Evolutionary conservation across 2,888 invertebrate species (phyloP).

Genomic region (Stictocephala bisonia): DNA sequence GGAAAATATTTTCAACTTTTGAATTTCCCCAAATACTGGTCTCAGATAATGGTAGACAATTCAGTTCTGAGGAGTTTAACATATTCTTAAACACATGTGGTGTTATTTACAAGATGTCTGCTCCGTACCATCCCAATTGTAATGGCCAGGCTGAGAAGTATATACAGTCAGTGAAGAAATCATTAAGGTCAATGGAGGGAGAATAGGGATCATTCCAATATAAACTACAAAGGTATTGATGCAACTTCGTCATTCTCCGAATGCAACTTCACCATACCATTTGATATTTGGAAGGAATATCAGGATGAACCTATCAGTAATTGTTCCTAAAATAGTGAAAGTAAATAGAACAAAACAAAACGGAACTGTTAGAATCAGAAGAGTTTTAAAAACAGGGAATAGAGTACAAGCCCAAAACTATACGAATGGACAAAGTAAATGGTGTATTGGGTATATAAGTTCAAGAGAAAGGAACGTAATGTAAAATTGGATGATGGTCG

Average conservation of each 20-base stretch:
- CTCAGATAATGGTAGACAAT: constrained; percentile 45
- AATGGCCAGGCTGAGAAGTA: constrained; percentile 43
- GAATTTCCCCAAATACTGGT: constrained; percentile 33
- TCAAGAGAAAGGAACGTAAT: no score
- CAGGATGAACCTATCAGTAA: neutral
- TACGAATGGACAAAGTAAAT: no score
- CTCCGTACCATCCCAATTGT: constrained; percentile 43
- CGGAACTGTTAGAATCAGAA: no score
- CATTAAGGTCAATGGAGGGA: neutral
- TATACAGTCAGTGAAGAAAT: constrained; percentile 42
- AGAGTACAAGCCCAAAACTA: no score
- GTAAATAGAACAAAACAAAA: no score
- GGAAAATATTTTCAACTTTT: constrained; percentile 3
- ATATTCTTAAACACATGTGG: constrained; percentile 6
- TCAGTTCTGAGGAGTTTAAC: constrained; percentile 28
- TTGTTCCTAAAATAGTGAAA: neutral
- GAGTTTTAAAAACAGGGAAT: no score
- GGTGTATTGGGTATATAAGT: no score
- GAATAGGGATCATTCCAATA: neutral
- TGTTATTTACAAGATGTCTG: constrained; percentile 38
- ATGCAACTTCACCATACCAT: constrained; percentile 7
- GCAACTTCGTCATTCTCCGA: constrained; percentile 8
- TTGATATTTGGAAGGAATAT: neutral
- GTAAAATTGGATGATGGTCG: no score
- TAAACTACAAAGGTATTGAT: neutral